Conservation (phyloP, 2,888 invertebrate genomes). For the Lobophora halterata region DNA sequence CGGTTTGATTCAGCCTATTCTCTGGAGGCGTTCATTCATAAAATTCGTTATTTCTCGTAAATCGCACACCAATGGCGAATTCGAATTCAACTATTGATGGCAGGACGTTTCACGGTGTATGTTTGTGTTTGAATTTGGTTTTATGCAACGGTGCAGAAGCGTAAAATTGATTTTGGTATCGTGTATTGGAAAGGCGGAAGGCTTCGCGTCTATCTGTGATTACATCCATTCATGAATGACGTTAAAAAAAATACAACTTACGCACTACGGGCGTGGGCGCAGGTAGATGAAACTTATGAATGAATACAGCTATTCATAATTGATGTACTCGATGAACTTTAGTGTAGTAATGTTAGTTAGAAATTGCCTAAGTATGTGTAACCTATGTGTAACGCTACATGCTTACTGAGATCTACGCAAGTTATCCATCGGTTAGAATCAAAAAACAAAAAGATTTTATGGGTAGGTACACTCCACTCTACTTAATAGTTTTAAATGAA, state of each 20-base stretch:
- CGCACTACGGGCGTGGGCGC: conserved; percentile 51
- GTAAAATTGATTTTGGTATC: conserved; percentile 68
- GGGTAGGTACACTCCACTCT: no score
- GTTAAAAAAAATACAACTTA: conserved; percentile 66
- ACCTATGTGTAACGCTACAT: no score
- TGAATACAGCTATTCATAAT: conserved; percentile 42
- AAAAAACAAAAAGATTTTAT: no score
- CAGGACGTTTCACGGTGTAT: conserved; percentile 42
- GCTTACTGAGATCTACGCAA: no score
- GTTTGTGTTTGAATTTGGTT: conserved; percentile 61
- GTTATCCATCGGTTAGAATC: no score
- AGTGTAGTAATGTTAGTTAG: neutral
- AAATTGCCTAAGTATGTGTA: neutral
- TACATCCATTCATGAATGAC: conserved; percentile 54
- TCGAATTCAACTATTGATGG: conserved; percentile 42
- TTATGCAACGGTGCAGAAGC: conserved; percentile 72
- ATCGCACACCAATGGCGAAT: conserved; percentile 48
- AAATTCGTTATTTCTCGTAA: conserved; percentile 59
- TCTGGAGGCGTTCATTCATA: conserved; percentile 70
- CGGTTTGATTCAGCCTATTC: conserved; percentile 48
- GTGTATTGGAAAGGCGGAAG: conserved; percentile 61
- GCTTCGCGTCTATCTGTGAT: conserved; percentile 45
- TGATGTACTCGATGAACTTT: conserved; percentile 16
- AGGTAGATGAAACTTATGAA: conserved; percentile 61
- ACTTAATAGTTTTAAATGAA: conserved; percentile 3